Percentiles rank a stretch among this genome's conserved stretches.
phyloP scores from a whole-genome alignment of 2,888 invertebrate species.

The Hemicrepidius hirtus region DNA sequence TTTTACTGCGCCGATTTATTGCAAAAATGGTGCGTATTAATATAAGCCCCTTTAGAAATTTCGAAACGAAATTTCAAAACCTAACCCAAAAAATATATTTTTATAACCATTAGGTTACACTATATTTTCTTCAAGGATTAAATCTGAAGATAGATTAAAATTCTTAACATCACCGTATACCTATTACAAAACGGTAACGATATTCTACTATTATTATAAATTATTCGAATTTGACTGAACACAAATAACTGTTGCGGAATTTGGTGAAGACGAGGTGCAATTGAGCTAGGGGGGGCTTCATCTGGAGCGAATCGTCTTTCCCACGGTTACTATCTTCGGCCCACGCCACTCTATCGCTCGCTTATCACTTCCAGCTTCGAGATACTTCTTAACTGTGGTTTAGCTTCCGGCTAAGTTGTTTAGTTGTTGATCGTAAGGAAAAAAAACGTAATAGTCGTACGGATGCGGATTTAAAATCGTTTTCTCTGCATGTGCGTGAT shows the following conservation, averaged over 20 bases:
- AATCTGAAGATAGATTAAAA: no score
- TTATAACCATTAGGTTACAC: no score
- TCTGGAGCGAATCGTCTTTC: conserved; percentile 52
- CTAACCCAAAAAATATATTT: no score
- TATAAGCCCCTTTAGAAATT: no score
- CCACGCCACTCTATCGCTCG: conserved; percentile 57
- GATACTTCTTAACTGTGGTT: conserved; percentile 58
- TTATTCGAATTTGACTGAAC: neutral
- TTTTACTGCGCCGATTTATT: neutral
- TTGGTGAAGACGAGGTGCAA: neutral
- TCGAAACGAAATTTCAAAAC: no score
- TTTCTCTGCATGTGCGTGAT: conserved; percentile 31
- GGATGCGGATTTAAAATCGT: conserved; percentile 19
- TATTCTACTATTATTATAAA: no score
- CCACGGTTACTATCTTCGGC: conserved; percentile 58
- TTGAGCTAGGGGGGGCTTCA: conserved; percentile 13
- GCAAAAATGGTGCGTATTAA: no score
- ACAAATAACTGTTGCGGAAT: neutral
- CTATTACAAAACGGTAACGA: no score
- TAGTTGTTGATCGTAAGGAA: conserved; percentile 14
- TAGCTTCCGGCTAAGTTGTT: conserved; percentile 55
- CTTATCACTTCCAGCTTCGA: conserved; percentile 55
- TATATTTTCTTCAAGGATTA: no score
- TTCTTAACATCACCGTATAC: no score
- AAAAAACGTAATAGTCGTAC: conserved; percentile 20